These are phyloP conservation scores for Pollenia angustigena DNA, from an alignment of 2,888 invertebrate species.

Conservation along the genomic window DNA sequence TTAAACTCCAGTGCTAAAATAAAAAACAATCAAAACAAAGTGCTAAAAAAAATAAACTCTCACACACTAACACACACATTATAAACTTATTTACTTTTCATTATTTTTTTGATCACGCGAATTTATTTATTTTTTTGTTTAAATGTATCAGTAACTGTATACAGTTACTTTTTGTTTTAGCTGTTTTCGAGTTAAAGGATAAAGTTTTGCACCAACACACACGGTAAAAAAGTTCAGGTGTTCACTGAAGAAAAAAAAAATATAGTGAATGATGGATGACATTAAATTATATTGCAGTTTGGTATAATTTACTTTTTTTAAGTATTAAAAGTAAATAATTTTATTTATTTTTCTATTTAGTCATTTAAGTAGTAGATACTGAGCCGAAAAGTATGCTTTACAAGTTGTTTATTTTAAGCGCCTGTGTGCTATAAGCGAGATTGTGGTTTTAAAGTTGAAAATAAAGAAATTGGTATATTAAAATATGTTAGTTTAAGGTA, in stretches of 20 bases:
- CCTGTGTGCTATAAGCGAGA: no score
- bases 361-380: constrained; percentile 5
- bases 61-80: neutral
- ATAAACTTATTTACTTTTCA: constrained; percentile 36
- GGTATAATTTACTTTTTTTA: neutral
- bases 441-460: neutral
- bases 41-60: constrained; percentile 55
- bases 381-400: constrained; percentile 41
- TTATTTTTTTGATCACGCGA: constrained; percentile 47
- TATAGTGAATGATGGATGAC: constrained; percentile 41
- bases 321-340: constrained; percentile 46
- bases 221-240: constrained; percentile 18
- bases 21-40: constrained; percentile 10
- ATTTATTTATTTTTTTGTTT: neutral
- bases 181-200: constrained; percentile 17
- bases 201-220: constrained; percentile 27
- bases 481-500: no score
- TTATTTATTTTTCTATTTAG: constrained; percentile 12
- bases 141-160: constrained; percentile 54
- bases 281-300: constrained; percentile 45
- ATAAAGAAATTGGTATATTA: neutral
- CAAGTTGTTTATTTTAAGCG: neutral
- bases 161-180: constrained; percentile 28
- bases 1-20: constrained; percentile 50
- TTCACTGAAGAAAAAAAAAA: constrained; percentile 1